These are phyloP conservation scores for Entosphenus tridentatus DNA, from an alignment of 2,113 vertebrate species.

Conservation along the genomic window DNA sequence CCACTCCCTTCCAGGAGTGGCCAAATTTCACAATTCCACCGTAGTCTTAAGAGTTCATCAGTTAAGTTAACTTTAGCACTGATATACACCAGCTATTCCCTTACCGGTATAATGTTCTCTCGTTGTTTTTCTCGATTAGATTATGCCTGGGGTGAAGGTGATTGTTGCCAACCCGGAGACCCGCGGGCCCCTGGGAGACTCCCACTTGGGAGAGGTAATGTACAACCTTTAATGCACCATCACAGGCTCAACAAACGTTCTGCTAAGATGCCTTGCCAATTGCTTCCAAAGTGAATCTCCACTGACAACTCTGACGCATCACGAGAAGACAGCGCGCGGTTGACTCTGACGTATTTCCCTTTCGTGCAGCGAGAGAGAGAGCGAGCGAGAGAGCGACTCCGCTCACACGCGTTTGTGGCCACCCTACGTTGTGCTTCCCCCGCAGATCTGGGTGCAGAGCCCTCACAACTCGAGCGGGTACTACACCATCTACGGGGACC, in stretches of 20 bases:
- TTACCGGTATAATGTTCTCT: background rate
- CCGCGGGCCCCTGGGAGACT: conserved; percentile 75
- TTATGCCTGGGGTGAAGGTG: conserved; percentile 75
- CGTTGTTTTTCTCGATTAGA: conserved; percentile 26
- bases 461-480: conserved; percentile 1
- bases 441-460: conserved; percentile 4
- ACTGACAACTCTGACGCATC: no score
- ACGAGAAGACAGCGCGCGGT: no score
- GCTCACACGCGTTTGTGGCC: no score
- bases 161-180: conserved; percentile 93
- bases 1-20: no score
- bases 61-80: no score
- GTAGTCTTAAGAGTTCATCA: no score
- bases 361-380: background rate
- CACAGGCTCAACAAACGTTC: no score
- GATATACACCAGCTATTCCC: no score
- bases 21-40: no score
- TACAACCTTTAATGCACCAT: background rate
- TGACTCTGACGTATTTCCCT: background rate
- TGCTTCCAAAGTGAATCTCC: no score
- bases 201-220: conserved; percentile 79
- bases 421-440: no score
- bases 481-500: conserved; percentile 2
- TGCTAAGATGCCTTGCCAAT: no score
- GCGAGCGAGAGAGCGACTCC: background rate